Evolutionary conservation across 1,140 invertebrate genomes (phyloP).

Genomic region (Schlechtendalia chinensis): DNA sequence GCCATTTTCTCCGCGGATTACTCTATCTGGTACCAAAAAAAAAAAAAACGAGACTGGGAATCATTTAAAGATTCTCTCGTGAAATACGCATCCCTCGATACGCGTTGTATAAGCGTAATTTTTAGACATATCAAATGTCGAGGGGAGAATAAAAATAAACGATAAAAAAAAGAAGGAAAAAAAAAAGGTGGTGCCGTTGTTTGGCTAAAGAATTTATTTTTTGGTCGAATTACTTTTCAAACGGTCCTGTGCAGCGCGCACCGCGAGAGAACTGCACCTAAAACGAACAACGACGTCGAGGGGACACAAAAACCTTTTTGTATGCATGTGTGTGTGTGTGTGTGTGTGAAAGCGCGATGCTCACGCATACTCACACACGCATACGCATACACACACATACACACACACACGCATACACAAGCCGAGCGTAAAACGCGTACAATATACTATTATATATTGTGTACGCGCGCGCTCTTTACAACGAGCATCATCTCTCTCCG

Average conservation of each 20-base stretch:
- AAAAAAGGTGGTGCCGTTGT: conserved; percentile 23
- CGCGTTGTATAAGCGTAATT: conserved; percentile 11
- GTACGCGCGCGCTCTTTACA: neutral
- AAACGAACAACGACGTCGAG: conserved; percentile 11
- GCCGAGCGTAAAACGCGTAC: neutral
- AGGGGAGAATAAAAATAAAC: conserved; percentile 31
- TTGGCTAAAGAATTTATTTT: conserved; percentile 45
- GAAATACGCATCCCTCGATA: neutral
- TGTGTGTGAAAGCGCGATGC: neutral
- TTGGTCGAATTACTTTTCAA: conserved; percentile 43
- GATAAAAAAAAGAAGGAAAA: conserved; percentile 1
- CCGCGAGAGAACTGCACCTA: neutral
- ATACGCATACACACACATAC: neutral
- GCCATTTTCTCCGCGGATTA: neutral
- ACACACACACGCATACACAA: neutral
- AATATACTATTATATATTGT: neutral
- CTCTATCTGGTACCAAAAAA: neutral
- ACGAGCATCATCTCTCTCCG: neutral
- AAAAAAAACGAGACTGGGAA: neutral
- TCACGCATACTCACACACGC: neutral
- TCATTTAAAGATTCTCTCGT: neutral
- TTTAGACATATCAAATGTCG: conserved; percentile 39
- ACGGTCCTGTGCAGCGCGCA: neutral
- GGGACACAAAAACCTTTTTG: conserved; percentile 32
- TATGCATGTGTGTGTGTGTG: conserved; percentile 2